Conservation (phyloP, 2,113 vertebrate genomes). For the Hemibagrus wyckioides region DNA sequence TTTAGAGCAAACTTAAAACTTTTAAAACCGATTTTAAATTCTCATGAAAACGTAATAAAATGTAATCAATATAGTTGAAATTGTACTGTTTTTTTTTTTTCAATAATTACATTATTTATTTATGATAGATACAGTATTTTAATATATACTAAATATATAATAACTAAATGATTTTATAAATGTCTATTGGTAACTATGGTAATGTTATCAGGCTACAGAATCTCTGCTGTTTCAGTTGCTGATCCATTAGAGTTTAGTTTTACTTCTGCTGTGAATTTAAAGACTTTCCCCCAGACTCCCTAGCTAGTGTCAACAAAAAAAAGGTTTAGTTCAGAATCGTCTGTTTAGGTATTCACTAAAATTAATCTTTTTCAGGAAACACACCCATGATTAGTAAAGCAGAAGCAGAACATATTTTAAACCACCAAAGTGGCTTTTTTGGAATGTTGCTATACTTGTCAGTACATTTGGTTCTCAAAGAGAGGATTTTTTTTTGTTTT, state of each 20-base stretch:
- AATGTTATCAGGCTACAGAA: neutral
- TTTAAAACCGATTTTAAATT: neutral
- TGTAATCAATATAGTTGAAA: neutral
- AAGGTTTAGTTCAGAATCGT: no score
- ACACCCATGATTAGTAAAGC: neutral
- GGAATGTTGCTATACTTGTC: neutral
- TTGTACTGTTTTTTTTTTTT: neutral
- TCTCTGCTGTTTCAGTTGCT: neutral
- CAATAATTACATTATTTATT: neutral
- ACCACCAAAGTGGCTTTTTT: neutral
- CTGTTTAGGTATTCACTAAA: neutral
- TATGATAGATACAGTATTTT: neutral
- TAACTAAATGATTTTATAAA: neutral
- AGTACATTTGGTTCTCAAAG: neutral
- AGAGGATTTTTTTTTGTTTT: neutral
- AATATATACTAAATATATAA: neutral
- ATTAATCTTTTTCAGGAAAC: slow-evolving; percentile 10
- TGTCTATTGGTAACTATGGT: neutral
- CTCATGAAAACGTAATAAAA: neutral
- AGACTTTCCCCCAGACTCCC: neutral
- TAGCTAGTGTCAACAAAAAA: no score
- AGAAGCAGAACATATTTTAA: neutral
- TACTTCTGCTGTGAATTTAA: neutral
- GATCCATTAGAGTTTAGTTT: neutral
- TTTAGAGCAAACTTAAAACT: no score